Base-by-base conservation (phyloP, 2,888 invertebrate genomes). In the Xanthia icteritia region DNA sequence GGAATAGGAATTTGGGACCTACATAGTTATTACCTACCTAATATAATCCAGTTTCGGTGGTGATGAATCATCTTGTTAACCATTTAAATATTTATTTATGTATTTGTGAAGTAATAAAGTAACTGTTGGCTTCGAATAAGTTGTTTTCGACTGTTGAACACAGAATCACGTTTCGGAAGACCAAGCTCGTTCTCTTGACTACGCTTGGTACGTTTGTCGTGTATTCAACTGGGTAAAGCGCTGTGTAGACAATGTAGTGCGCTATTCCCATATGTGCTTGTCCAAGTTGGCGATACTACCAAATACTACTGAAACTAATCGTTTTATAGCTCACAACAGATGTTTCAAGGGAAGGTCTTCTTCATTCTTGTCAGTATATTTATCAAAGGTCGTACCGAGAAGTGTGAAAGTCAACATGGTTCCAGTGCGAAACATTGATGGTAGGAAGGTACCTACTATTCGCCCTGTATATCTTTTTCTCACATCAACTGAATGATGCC, bases 81-180 rank as follows among this genome's bases (percentile, higher is more conserved):
- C 2, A 51, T 65, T 51, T 66, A 39, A 48, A 17, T 51, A 51
- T 20, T 75, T 51, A 5, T 42, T 63, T 5, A 39, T 1, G 8
- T 5, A 15, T 48, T 56, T 17, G 17, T 27, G 36, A 23, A 56
- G 39, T 48, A 56, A 73, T n/a, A 42, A 81, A 78, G 20, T 20
- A 20, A 51, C 48, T 20, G 48, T 51, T 20, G 51, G 51, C 8
- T 51, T 23, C 3, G 51, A 51, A 51, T 51, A 23, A 51, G 23
- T 51, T 23, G 51, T 77, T 42, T 60, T 63, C 20, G 27, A 61
- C 27, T 61, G 23, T 79, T 51, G 15, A 79, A 79, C 61, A 20
- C 3, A 48, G 54, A 71, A 54, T 27, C 27, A 31, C 31, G 45
- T 48, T 63, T 71, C 27, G 54, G 72, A 20, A 63, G 36, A 56